Percentiles rank a stretch among this genome's conserved stretches.
These are phyloP conservation scores for Limnephilus auricula DNA, from an alignment of 2,888 invertebrate species.

Conservation along the genomic window DNA sequence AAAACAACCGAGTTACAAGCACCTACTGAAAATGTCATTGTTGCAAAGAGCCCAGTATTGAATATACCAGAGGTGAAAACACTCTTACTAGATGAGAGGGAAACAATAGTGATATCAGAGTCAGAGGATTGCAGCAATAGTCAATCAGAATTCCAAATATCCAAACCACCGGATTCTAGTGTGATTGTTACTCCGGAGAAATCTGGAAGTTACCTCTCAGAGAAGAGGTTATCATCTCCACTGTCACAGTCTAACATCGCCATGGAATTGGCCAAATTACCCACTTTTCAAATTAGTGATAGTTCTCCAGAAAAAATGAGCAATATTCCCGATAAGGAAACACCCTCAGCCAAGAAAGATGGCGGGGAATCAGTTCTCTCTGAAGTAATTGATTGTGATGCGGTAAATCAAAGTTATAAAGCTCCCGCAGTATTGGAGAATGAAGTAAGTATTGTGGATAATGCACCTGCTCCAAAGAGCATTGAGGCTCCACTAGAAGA, in stretches of 20 bases:
- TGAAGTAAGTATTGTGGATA: conserved; percentile 24
- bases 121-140: conserved; percentile 76
- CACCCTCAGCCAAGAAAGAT: conserved; percentile 71
- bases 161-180: conserved; percentile 52
- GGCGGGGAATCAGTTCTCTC: conserved; percentile 66
- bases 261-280: conserved; percentile 27
- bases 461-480: conserved; percentile 27
- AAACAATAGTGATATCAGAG: conserved; percentile 75
- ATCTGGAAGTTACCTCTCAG: background rate
- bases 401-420: conserved; percentile 23
- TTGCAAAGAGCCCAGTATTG: background rate
- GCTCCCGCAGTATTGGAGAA: conserved; percentile 37
- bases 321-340: conserved; percentile 71
- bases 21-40: background rate
- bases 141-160: conserved; percentile 68
- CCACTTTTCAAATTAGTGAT: conserved; percentile 61
- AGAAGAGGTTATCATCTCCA: conserved; percentile 31
- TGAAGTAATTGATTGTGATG: conserved; percentile 54
- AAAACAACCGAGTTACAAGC: background rate
- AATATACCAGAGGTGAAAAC: background rate
- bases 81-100: conserved; percentile 72
- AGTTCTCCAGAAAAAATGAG: conserved; percentile 71
- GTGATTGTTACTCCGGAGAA: conserved; percentile 61
- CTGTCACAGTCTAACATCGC: background rate
- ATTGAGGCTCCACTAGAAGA: background rate